Conservation (phyloP, 2,888 invertebrate genomes). For the Cordilura impudica region DNA sequence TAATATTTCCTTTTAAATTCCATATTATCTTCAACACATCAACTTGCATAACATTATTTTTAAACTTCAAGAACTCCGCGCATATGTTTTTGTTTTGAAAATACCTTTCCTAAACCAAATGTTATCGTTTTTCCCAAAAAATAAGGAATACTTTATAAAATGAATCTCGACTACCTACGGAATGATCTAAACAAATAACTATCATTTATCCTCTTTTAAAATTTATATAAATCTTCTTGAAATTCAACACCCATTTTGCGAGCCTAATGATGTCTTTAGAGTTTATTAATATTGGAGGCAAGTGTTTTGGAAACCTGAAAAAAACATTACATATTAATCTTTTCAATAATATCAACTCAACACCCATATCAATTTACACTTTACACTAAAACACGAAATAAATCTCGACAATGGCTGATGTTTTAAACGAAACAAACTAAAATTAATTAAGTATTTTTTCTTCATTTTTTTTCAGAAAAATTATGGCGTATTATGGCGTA, state of each 20-base stretch:
- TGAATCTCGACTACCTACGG: too few species aligned
- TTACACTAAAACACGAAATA: constrained; percentile 31
- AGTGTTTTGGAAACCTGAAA: neutral
- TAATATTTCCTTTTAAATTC: too few species aligned
- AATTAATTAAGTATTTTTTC: constrained; percentile 54
- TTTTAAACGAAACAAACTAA: constrained; percentile 5
- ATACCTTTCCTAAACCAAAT: too few species aligned
- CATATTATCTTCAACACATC: too few species aligned
- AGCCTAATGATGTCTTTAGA: constrained; percentile 43
- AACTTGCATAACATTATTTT: too few species aligned
- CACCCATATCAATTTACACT: constrained; percentile 56
- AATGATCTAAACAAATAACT: too few species aligned
- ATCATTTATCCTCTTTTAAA: too few species aligned
- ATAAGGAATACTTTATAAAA: too few species aligned
- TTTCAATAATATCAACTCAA: constrained; percentile 49
- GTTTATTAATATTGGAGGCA: neutral
- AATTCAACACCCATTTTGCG: constrained; percentile 41
- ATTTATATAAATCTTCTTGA: constrained; percentile 40
- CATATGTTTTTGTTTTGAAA: too few species aligned
- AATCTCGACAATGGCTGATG: constrained; percentile 47
- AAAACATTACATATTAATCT: constrained; percentile 40
- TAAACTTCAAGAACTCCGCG: too few species aligned
- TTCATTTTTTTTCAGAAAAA: neutral
- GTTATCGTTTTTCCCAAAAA: too few species aligned
- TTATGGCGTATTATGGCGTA: neutral